Percentiles rank a stretch among this genome's conserved stretches.
Conservation (phyloP, 1,140 invertebrate genomes). For the Magallana ariakensis region DNA sequence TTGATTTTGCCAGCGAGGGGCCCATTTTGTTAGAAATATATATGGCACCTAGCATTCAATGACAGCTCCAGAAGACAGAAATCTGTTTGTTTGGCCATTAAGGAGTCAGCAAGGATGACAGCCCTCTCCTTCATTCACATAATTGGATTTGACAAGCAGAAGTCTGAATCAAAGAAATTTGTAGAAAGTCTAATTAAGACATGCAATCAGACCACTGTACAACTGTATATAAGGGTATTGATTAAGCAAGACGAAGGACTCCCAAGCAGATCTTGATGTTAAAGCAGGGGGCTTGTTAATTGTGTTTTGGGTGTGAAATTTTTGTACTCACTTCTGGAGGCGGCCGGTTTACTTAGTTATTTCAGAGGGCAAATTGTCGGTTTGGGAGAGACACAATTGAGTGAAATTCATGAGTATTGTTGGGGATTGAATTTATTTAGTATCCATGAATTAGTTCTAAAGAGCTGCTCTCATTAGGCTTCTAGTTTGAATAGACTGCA, state of each 20-base stretch:
- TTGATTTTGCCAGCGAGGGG: background rate
- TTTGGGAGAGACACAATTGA: no score
- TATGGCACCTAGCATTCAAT: conserved; percentile 3
- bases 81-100: conserved; percentile 11
- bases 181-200: conserved; percentile 29
- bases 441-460: no score
- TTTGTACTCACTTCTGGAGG: no score
- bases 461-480: no score
- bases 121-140: background rate
- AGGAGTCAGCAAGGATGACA: background rate
- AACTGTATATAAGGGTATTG: background rate
- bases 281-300: no score
- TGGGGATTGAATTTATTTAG: no score
- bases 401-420: no score
- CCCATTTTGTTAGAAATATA: background rate
- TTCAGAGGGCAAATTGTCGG: no score
- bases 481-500: no score
- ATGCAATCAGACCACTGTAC: background rate
- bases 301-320: no score
- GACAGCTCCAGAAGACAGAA: background rate
- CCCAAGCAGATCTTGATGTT: no score
- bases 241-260: background rate
- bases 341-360: no score
- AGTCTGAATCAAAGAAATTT: conserved; percentile 16
- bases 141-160: conserved; percentile 28